phyloP scores from a whole-genome alignment of 2,888 invertebrate genomes.

The Exocentrus adspersus region DNA sequence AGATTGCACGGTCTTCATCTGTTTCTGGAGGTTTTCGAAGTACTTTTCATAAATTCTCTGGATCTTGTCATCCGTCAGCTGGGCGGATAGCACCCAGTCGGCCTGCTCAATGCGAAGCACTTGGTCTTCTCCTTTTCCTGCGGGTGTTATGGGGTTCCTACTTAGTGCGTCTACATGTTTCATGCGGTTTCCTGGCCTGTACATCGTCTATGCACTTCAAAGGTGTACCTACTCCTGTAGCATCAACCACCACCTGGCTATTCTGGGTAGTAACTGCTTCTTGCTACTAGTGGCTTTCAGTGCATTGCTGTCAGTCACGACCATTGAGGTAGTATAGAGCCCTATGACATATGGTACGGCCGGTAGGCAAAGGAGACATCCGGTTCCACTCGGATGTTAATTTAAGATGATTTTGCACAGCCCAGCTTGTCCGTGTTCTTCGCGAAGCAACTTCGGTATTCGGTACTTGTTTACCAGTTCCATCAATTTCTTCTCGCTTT shows the following conservation, averaged over 20 bases:
- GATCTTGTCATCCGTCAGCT: conserved; percentile 31
- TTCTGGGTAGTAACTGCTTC: background rate
- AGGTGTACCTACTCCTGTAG: conserved; percentile 8
- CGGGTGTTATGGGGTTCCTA: conserved; percentile 31
- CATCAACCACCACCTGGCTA: conserved; percentile 16
- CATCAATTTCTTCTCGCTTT: background rate
- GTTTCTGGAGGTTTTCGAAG: conserved; percentile 29
- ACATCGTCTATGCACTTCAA: conserved; percentile 17
- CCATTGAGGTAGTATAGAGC: background rate
- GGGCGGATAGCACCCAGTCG: conserved; percentile 38
- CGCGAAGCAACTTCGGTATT: background rate
- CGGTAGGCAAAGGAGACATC: background rate
- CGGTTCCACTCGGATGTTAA: background rate
- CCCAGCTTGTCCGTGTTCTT: background rate
- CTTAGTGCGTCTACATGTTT: conserved; percentile 39
- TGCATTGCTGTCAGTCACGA: conserved; percentile 10
- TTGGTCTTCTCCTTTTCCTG: background rate
- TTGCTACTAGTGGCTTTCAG: conserved; percentile 11
- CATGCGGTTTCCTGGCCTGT: conserved; percentile 16
- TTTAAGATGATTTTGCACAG: background rate
- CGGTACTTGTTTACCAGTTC: background rate
- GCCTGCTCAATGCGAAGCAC: conserved; percentile 14
- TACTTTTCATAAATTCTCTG: conserved; percentile 17
- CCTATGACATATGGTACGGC: background rate
- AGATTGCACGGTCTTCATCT: conserved; percentile 23